These are phyloP conservation scores for Cinclus cinclus DNA, from an alignment of 2,113 vertebrate genomes.

Conservation along the genomic window DNA sequence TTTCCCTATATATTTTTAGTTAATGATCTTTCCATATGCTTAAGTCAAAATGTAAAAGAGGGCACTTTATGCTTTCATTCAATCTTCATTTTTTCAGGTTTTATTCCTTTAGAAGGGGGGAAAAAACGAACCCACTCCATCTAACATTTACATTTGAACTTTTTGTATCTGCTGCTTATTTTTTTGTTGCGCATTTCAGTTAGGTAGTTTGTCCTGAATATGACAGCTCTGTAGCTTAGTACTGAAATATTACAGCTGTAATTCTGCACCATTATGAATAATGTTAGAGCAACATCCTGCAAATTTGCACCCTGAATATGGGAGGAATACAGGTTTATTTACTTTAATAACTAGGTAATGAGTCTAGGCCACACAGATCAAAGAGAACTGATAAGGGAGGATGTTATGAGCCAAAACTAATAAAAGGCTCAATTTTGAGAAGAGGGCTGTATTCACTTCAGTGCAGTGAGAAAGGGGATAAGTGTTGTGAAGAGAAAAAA, in stretches of 20 bases:
- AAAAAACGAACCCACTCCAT: background rate
- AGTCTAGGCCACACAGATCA: conserved; percentile 9
- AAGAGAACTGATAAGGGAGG: conserved; percentile 3
- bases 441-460: background rate
- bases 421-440: background rate
- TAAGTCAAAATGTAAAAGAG: background rate
- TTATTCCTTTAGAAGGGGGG: background rate
- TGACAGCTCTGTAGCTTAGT: conserved; percentile 25
- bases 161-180: background rate
- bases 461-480: background rate
- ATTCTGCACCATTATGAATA: conserved; percentile 32
- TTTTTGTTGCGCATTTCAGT: background rate
- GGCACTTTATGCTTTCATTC: background rate
- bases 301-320: conserved; percentile 20
- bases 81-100: background rate
- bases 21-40: background rate
- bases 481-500: background rate
- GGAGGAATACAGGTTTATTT: conserved; percentile 39
- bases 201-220: background rate
- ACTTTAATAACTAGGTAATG: conserved; percentile 39
- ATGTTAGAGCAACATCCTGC: conserved; percentile 31
- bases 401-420: background rate
- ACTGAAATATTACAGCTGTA: conserved; percentile 58
- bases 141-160: background rate
- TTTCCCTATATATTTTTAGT: background rate